Evolutionary conservation across 1,140 invertebrate species (phyloP).

Genomic region (Bacillus rossius): DNA sequence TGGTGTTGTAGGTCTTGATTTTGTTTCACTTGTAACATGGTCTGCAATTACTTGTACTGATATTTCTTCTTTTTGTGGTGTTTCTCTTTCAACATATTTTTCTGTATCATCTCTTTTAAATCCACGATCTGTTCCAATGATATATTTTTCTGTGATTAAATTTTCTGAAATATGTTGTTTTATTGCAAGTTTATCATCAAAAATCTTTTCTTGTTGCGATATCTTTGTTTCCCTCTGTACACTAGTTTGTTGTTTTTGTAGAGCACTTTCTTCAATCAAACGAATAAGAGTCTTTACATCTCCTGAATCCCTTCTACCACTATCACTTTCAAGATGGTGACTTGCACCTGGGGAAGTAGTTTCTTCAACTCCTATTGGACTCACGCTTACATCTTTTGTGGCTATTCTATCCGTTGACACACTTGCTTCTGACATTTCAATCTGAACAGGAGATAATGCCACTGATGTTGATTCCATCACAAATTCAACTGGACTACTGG

Average conservation of each 20-base stretch:
- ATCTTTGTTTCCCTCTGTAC: not conserved
- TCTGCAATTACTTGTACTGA: not conserved
- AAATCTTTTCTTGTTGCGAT: not conserved
- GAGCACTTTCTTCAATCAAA: constrained; percentile 34
- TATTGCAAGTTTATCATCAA: not conserved
- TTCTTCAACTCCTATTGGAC: constrained; percentile 7
- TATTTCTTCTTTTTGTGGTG: constrained; percentile 1
- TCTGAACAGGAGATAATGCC: constrained; percentile 36
- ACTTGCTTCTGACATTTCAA: constrained; percentile 43
- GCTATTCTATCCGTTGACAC: constrained; percentile 45
- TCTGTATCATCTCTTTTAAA: not conserved
- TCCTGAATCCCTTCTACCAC: constrained; percentile 36
- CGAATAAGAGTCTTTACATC: constrained; percentile 45
- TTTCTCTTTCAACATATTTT: not conserved
- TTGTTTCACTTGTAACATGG: not conserved
- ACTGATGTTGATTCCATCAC: constrained; percentile 31
- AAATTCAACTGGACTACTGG: constrained; percentile 45
- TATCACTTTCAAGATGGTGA: constrained; percentile 30
- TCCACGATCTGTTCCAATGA: not conserved
- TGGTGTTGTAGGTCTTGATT: constrained; percentile 12
- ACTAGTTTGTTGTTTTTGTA: not conserved
- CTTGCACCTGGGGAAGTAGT: not conserved
- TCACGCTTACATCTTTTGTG: constrained; percentile 38
- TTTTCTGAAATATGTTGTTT: not conserved
- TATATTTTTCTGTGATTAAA: no score